Conservation (phyloP, 2,113 vertebrate genomes). For the Callipepla californica region DNA sequence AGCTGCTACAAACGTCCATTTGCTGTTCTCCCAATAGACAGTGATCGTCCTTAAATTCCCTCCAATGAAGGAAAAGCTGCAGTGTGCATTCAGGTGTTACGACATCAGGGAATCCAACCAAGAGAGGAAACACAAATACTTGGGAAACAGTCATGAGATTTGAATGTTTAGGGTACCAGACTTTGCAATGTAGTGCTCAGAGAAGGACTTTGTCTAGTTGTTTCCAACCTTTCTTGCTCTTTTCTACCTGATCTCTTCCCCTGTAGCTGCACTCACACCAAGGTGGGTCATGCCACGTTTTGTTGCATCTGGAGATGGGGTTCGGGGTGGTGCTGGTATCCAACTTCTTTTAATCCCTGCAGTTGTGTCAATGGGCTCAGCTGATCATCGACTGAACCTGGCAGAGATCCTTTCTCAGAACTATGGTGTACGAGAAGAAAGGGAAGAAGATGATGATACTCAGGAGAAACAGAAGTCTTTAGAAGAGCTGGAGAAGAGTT, state of each 20-base stretch:
- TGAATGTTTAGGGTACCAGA: background rate
- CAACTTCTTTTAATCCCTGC: background rate
- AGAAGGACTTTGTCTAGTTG: background rate
- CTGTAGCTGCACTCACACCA: background rate
- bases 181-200: background rate
- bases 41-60: background rate
- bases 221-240: background rate
- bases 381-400: slow-evolving; percentile 80
- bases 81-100: background rate
- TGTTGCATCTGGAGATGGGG: background rate
- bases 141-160: background rate
- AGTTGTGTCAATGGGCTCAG: slow-evolving; percentile 84
- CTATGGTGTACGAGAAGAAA: slow-evolving; percentile 78
- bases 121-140: background rate
- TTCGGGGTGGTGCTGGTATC: background rate
- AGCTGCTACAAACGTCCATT: background rate
- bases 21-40: background rate
- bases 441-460: slow-evolving; percentile 38
- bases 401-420: slow-evolving; percentile 83
- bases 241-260: background rate
- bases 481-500: slow-evolving; percentile 82
- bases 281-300: background rate
- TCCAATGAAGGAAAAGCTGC: background rate
- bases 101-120: background rate
- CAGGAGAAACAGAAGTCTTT: slow-evolving; percentile 73